Conservation (phyloP, 2,113 vertebrate species). For the western clawed frog (Xenopus tropicalis) region UCB_Xtro_10.0 CM004451.2:85414501-85415000, state of each 20-base stretch:
- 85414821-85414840: neutral
- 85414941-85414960: neutral
- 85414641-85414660: neutral
- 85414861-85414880: neutral
- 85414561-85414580: neutral
- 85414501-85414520: too few species aligned
- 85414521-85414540: too few species aligned
- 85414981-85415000: neutral
- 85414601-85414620: neutral
- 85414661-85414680: slow-evolving; percentile 15
- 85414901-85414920: neutral
- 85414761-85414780: slow-evolving; percentile 30
- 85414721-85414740: slow-evolving; percentile 7
- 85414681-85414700: slow-evolving; percentile 20
- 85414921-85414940: neutral
- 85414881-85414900: neutral
- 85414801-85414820: slow-evolving; percentile 3
- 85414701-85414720: slow-evolving; percentile 1
- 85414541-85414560: too few species aligned
- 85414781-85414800: slow-evolving; percentile 37
- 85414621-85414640: neutral
- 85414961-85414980: too few species aligned
- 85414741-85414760: slow-evolving; percentile 34
- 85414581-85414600: neutral
- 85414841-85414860: slow-evolving; percentile 19